phyloP scores from a whole-genome alignment of 2,797 vertebrate genomes.

The Onychomys torridus region DNA sequence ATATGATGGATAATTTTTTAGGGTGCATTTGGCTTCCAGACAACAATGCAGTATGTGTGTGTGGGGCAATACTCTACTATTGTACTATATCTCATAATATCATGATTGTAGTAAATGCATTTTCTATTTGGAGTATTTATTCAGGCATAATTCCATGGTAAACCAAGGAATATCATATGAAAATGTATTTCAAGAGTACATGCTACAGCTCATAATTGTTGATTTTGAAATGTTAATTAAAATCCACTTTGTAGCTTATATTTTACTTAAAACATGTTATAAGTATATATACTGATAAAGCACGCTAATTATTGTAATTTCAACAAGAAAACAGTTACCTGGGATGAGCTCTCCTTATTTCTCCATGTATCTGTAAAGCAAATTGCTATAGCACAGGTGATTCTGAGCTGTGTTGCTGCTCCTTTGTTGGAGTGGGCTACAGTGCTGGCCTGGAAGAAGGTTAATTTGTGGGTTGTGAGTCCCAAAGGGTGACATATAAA shows the following conservation, averaged over 20 bases:
- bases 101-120: not conserved
- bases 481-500: not conserved
- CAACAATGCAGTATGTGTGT: not conserved
- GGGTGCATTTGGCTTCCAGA: not conserved
- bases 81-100: not conserved
- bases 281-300: not conserved
- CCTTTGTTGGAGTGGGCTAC: not conserved
- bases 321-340: not conserved
- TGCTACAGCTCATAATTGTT: not conserved
- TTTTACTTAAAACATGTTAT: slow-evolving; percentile 15
- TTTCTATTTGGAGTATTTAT: not conserved
- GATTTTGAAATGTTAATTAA: slow-evolving; percentile 18
- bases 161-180: not conserved
- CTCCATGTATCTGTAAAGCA: fast-evolving
- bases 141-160: not conserved
- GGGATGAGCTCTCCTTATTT: not conserved
- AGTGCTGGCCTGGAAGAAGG: not conserved
- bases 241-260: not conserved
- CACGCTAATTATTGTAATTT: not conserved
- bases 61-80: not conserved
- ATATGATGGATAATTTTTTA: not conserved
- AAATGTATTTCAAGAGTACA: slow-evolving; percentile 24
- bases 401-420: fast-evolving
- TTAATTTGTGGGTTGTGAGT: not conserved
- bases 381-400: not conserved